Evolutionary conservation across 2,113 vertebrate genomes (phyloP).

Genomic region (Chloropsis cyanopogon): DNA sequence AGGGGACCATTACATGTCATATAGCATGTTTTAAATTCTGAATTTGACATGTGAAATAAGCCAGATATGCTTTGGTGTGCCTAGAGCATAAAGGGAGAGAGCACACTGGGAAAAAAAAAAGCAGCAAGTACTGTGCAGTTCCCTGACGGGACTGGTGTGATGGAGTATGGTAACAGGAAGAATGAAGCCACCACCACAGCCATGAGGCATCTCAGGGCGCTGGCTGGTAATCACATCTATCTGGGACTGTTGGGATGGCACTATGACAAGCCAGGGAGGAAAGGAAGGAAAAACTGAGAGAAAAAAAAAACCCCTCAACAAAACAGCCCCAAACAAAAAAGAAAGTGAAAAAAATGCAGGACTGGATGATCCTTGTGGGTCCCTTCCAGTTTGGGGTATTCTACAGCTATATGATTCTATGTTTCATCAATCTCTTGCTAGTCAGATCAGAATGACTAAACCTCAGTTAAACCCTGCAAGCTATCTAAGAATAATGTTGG

Average conservation of each 20-base stretch:
- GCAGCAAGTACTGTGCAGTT: not conserved
- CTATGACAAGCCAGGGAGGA: not conserved
- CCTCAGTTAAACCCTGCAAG: not conserved
- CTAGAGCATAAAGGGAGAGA: not conserved
- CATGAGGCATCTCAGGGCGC: not conserved
- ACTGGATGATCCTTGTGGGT: not conserved
- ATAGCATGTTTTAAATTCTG: not conserved
- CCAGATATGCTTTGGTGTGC: not conserved
- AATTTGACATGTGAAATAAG: not conserved
- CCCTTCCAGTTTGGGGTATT: not conserved
- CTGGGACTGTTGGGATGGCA: not conserved
- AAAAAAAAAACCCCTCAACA: not conserved
- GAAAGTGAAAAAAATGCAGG: not conserved
- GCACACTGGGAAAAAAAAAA: not conserved
- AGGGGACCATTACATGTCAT: not conserved
- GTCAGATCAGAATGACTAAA: not conserved
- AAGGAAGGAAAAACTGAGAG: not conserved
- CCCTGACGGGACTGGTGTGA: fast-evolving
- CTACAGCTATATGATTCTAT: not conserved
- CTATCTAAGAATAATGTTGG: not conserved
- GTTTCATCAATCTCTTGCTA: not conserved
- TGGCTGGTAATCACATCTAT: no score
- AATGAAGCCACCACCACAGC: not conserved
- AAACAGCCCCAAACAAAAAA: not conserved
- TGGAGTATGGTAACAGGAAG: not conserved